Conservation (phyloP, 1,140 invertebrate species). For the Drosophila lowei region DNA sequence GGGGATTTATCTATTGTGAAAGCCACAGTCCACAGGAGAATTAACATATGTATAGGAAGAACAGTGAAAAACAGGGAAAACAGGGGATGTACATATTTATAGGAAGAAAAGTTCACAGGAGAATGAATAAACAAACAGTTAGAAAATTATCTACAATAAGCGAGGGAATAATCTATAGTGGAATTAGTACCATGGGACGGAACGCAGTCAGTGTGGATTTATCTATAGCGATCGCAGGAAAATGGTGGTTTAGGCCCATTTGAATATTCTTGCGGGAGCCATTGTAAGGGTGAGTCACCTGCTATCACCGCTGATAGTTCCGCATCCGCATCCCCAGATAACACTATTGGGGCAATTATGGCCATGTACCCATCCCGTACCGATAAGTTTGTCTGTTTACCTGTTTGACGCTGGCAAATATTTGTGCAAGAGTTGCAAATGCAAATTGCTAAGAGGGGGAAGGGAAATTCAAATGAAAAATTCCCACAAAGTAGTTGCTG, state of each 20-base stretch:
- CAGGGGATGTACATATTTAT: no score
- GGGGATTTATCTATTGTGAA: no score
- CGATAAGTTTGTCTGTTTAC: constrained; percentile 26
- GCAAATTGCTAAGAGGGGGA: constrained; percentile 45
- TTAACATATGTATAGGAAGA: no score
- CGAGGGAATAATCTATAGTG: background rate
- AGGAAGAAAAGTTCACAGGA: no score
- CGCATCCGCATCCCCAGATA: constrained; percentile 43
- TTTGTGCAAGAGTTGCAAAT: constrained; percentile 41
- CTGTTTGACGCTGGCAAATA: constrained; percentile 52
- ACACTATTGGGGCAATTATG: constrained; percentile 63
- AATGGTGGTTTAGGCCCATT: background rate
- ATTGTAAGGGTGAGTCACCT: constrained; percentile 21
- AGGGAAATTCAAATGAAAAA: background rate
- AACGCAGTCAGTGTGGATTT: no score
- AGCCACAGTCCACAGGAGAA: no score
- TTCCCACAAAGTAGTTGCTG: constrained; percentile 7
- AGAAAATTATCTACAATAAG: no score
- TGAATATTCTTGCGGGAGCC: constrained; percentile 16
- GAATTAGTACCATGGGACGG: no score
- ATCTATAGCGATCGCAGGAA: constrained; percentile 3
- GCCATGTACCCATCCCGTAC: constrained; percentile 25
- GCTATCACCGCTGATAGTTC: background rate
- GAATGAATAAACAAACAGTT: no score
- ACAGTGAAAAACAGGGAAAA: no score